Evolutionary conservation across 2,797 vertebrate genomes (phyloP).

Genomic region (Myotis pilosus): DNA sequence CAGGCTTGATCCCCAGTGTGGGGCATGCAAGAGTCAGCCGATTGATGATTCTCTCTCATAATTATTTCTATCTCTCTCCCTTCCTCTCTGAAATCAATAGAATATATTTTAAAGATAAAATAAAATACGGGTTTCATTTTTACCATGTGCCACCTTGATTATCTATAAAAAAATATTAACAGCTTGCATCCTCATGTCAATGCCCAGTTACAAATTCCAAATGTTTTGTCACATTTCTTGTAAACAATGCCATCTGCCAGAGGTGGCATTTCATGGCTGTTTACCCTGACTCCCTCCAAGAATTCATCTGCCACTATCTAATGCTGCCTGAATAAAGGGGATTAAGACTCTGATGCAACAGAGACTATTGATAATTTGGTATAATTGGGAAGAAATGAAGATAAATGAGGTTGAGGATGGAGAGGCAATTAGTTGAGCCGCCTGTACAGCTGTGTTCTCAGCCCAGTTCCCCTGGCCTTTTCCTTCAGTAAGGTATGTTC

Average conservation of each 20-base stretch:
- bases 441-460: slow-evolving; percentile 92
- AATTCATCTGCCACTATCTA: slow-evolving; percentile 93
- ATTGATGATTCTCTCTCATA: no score
- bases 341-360: slow-evolving; percentile 93
- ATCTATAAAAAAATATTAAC: slow-evolving; percentile 87
- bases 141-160: slow-evolving; percentile 80
- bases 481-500: slow-evolving; percentile 87
- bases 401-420: slow-evolving; percentile 93
- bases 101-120: no score
- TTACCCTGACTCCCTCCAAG: slow-evolving; percentile 92
- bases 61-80: no score
- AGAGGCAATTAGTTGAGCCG: slow-evolving; percentile 91
- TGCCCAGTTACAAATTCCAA: slow-evolving; percentile 89
- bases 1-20: no score
- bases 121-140: slow-evolving; percentile 45
- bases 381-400: slow-evolving; percentile 96
- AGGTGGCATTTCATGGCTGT: slow-evolving; percentile 93
- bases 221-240: slow-evolving; percentile 91
- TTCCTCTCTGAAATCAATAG: no score
- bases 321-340: slow-evolving; percentile 90
- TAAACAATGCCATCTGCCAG: slow-evolving; percentile 92
- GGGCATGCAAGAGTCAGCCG: no score
- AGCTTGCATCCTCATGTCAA: slow-evolving; percentile 88
- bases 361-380: slow-evolving; percentile 95
- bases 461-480: slow-evolving; percentile 87